These are phyloP conservation scores for Acleris holmiana DNA, from an alignment of 2,888 invertebrate species.

Conservation along the genomic window DNA sequence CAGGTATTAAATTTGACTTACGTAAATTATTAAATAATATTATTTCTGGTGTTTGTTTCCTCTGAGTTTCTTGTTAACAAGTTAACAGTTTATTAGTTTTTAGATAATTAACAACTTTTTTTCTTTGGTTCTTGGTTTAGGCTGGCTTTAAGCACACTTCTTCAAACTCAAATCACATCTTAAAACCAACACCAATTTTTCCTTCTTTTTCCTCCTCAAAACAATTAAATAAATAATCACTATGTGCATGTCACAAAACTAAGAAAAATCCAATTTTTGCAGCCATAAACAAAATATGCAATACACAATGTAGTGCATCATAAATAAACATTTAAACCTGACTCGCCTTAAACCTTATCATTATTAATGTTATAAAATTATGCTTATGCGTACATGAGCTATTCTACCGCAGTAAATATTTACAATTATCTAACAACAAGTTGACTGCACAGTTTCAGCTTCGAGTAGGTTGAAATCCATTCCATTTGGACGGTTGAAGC, in stretches of 20 bases:
- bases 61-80: conserved; percentile 15
- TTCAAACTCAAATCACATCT: conserved; percentile 13
- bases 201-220: neutral
- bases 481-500: conserved; percentile 92
- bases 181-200: conserved; percentile 10
- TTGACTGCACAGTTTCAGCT: conserved; percentile 94
- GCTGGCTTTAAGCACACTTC: conserved; percentile 16
- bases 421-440: conserved; percentile 89
- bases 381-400: conserved; percentile 53
- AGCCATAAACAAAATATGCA: conserved; percentile 21
- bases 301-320: conserved; percentile 29
- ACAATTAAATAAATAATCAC: conserved; percentile 7
- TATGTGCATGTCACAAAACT: conserved; percentile 19
- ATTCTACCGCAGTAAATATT: conserved; percentile 46
- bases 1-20: conserved; percentile 37
- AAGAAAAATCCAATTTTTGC: conserved; percentile 16
- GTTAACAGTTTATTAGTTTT: neutral
- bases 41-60: conserved; percentile 20
- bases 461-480: conserved; percentile 94
- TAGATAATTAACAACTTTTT: conserved; percentile 19
- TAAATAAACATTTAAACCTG: conserved; percentile 24
- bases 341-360: conserved; percentile 33
- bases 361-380: conserved; percentile 56
- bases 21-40: conserved; percentile 31
- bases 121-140: conserved; percentile 37